A percentile compares a stretch with the other conserved stretches of the same genome.
phyloP scores from a whole-genome alignment of 2,888 invertebrate species.

The Noctua janthina region DNA sequence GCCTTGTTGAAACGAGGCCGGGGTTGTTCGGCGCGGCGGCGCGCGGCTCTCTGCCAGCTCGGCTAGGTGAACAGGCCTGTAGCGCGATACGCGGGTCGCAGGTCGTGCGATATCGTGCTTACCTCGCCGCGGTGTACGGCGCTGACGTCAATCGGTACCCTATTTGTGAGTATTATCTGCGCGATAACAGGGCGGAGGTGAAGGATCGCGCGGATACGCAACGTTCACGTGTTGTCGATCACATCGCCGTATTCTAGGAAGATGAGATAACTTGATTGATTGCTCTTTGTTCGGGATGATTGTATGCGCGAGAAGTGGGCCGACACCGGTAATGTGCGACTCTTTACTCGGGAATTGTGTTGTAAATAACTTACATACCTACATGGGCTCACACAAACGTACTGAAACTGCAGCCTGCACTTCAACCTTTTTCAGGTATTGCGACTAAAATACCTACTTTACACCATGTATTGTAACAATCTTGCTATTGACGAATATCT shows the following conservation, averaged over 20 bases:
- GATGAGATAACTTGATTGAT: slow-evolving; percentile 81
- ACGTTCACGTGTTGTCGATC: slow-evolving; percentile 81
- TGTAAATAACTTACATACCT: not conserved
- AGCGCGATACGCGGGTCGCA: slow-evolving; percentile 53
- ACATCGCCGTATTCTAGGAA: slow-evolving; percentile 77
- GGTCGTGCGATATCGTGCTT: slow-evolving; percentile 66
- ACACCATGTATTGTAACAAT: not conserved
- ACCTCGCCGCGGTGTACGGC: slow-evolving; percentile 75
- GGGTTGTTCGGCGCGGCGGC: slow-evolving; percentile 34
- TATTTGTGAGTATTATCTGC: slow-evolving; percentile 81
- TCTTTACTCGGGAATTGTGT: not conserved
- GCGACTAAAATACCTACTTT: not conserved
- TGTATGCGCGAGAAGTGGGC: slow-evolving; percentile 36
- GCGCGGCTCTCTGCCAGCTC: slow-evolving; percentile 59
- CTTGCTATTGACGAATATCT: not conserved
- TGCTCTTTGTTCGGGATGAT: slow-evolving; percentile 80
- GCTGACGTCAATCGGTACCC: slow-evolving; percentile 87
- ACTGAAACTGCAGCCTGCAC: not conserved
- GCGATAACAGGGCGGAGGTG: slow-evolving; percentile 79
- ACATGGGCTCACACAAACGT: not conserved
- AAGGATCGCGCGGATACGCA: slow-evolving; percentile 81
- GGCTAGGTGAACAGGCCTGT: slow-evolving; percentile 62
- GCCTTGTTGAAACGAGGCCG: slow-evolving; percentile 82
- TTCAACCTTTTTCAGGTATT: not conserved
- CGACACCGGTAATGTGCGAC: slow-evolving; percentile 35